Base-by-base conservation (phyloP, 2,888 invertebrate species). In the Erebia ligea region DNA sequence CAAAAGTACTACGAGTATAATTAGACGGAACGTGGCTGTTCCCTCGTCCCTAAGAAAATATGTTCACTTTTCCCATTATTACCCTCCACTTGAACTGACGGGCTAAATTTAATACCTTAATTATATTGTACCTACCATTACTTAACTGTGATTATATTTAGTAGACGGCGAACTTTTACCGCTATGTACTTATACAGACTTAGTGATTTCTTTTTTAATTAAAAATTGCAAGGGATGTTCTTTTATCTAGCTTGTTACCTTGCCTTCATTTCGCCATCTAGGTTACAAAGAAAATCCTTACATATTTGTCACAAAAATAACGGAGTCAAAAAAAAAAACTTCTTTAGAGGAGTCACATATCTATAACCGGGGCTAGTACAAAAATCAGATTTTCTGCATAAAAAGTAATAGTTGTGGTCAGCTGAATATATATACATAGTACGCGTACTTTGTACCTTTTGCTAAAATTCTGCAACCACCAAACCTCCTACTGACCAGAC, bases 71-170 rank as follows among this genome's bases (percentile, higher is more conserved):
- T 19, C 54, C 66, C 59, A 70, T 66, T 67, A 62, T 54, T 66
- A 61, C 56, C 45, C 61, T 62, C 66, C 56, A 70, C 70, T 62
- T 62, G 19, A 62, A 54, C 25, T 56, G 66, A 59, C 45, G 45
- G 45, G 61, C 66, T 62, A 61, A 66, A 70, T 66, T 66, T 45
- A 45, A 61, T 34, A 56, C 45, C 56, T 70, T 70, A 61, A 67
- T 70, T 67, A 62, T 67, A 25, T 25, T 25, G 25, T 25, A 25
- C 4, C 0, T 3, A 5, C 6, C 6, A 34, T 34, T 34, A 6
- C 34, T 34, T 34, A 34, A 1, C 34, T 34, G 34, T 34, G 34
- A 34, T 34, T 34, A 34, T 34, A 34, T 34, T 34, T 34, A 52
- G n/a, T 62, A 61, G 61, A 64, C 50, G 50, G 58, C 15, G 54